phyloP scores from a whole-genome alignment of 2,888 invertebrate species.

The Euzetes globulus region DNA sequence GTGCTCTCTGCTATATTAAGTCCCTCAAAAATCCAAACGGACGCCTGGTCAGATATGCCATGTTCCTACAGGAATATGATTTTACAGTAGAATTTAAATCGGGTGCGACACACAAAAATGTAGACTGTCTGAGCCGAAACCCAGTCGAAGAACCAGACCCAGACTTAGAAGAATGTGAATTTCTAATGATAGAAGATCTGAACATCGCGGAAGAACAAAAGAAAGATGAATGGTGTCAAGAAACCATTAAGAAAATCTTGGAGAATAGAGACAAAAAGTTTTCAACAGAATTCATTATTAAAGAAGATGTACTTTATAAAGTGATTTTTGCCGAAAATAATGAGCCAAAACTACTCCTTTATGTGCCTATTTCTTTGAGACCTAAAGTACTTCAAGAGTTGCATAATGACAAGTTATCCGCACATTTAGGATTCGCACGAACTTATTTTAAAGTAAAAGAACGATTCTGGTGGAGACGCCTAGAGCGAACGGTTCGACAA shows the following conservation, averaged over 20 bases:
- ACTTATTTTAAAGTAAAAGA: constrained; percentile 35
- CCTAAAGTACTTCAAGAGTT: not conserved
- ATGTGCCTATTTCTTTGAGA: not conserved
- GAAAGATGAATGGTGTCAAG: too few relatives aligned
- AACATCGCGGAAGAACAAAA: too few relatives aligned
- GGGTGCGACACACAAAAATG: not conserved
- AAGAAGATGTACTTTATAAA: too few relatives aligned
- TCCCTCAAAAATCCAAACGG: not conserved
- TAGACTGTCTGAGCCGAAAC: not conserved
- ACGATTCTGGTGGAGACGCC: constrained; percentile 39
- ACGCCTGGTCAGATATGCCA: not conserved
- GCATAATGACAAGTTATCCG: constrained; percentile 36
- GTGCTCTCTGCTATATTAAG: not conserved
- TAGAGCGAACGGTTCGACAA: constrained; percentile 34
- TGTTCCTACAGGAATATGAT: not conserved
- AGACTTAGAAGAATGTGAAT: too few relatives aligned
- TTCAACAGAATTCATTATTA: too few relatives aligned
- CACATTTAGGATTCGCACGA: constrained; percentile 39
- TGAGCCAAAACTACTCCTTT: not conserved
- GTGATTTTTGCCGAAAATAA: too few relatives aligned
- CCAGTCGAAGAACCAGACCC: too few relatives aligned
- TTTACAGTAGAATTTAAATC: not conserved
- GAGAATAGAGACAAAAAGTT: too few relatives aligned
- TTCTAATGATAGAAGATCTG: too few relatives aligned
- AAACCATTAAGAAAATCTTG: too few relatives aligned